Conservation (phyloP, 1,140 invertebrate species). For the Drosophila busckii region DNA sequence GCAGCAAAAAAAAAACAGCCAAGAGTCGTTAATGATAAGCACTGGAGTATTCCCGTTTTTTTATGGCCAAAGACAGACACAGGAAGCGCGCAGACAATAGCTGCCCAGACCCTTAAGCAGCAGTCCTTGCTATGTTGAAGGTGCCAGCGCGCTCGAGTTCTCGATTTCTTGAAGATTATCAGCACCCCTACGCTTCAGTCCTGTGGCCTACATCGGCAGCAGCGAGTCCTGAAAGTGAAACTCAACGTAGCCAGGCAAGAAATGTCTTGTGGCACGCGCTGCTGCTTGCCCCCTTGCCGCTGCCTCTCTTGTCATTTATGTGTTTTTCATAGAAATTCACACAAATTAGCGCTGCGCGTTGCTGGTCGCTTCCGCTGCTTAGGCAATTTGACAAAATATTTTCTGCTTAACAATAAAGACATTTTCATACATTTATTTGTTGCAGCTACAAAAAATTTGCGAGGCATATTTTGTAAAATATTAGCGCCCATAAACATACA, state of each 20-base stretch:
- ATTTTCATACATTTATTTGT: constrained; percentile 28
- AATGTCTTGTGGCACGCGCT: too few species aligned
- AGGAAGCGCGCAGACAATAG: constrained; percentile 67
- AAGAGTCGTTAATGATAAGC: constrained; percentile 75
- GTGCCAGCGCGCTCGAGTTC: constrained; percentile 75
- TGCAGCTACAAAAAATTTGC: too few species aligned
- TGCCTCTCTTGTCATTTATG: too few species aligned
- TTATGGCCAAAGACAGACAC: constrained; percentile 20
- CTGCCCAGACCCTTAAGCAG: constrained; percentile 25
- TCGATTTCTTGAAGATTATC: constrained; percentile 72
- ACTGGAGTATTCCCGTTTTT: constrained; percentile 35
- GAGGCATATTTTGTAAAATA: too few species aligned
- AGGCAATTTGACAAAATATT: constrained; percentile 21
- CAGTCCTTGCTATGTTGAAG: constrained; percentile 51
- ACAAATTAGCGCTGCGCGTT: too few species aligned
- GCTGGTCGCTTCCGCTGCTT: constrained; percentile 20
- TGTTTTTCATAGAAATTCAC: too few species aligned
- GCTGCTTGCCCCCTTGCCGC: too few species aligned
- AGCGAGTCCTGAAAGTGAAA: constrained; percentile 52
- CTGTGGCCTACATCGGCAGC: constrained; percentile 45
- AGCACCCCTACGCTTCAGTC: too few species aligned
- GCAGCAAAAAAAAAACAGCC: constrained; percentile 21
- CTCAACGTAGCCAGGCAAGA: constrained; percentile 49
- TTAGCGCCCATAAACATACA: constrained; percentile 42
- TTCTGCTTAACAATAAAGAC: constrained; percentile 40